phyloP scores from a whole-genome alignment of 1,140 invertebrate genomes.

The Drosophila pseudoobscura region DNA sequence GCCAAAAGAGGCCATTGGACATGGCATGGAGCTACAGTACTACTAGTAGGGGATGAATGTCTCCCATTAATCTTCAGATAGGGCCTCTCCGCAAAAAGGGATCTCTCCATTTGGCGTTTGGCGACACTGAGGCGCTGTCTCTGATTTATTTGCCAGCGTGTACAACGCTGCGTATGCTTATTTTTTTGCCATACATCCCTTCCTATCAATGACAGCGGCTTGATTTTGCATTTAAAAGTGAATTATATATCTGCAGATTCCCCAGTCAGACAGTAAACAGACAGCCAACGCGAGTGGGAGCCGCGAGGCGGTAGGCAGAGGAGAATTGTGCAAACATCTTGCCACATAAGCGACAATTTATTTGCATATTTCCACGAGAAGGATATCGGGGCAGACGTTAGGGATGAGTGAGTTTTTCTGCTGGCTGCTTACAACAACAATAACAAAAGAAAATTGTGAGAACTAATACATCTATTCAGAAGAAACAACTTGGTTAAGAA shows the following conservation, averaged over 20 bases:
- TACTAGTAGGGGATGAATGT: slow-evolving; percentile 13
- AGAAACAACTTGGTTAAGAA: slow-evolving; percentile 14
- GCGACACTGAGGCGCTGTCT: slow-evolving; percentile 56
- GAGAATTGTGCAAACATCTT: slow-evolving; percentile 29
- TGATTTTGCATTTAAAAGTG: slow-evolving; percentile 78
- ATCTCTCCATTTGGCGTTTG: slow-evolving; percentile 44
- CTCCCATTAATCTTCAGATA: slow-evolving; percentile 64
- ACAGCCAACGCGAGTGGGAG: background rate
- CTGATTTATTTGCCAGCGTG: slow-evolving; percentile 73
- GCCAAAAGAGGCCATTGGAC: slow-evolving; percentile 18
- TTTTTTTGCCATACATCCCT: slow-evolving; percentile 17
- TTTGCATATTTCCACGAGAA: slow-evolving; percentile 60
- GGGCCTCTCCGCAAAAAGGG: slow-evolving; percentile 13
- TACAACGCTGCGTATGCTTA: slow-evolving; percentile 74
- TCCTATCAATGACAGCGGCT: slow-evolving; percentile 70
- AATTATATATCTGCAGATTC: slow-evolving; percentile 56
- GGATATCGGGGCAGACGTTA: background rate
- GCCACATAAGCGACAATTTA: slow-evolving; percentile 46
- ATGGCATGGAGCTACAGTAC: slow-evolving; percentile 15
- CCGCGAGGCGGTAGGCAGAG: background rate
- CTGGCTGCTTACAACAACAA: slow-evolving; percentile 32
- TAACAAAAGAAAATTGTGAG: background rate
- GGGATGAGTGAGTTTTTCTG: slow-evolving; percentile 25
- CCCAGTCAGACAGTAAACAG: background rate
- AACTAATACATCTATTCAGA: slow-evolving; percentile 11